Percentiles rank a stretch among this genome's conserved stretches.
These are phyloP conservation scores for Pelobates cultripes DNA, from an alignment of 2,797 vertebrate species.

Conservation along the genomic window DNA sequence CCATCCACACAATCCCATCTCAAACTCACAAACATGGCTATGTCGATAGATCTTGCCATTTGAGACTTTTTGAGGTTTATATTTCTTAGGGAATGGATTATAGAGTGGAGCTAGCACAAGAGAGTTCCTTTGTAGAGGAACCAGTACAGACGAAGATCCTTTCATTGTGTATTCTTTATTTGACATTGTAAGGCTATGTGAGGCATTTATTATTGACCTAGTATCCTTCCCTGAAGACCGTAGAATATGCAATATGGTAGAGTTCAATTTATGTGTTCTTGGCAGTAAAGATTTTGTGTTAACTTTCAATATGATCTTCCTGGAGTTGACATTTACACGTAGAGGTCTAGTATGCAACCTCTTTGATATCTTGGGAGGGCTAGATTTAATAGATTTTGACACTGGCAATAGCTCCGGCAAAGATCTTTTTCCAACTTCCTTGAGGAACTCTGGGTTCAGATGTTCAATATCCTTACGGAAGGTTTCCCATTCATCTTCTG, in stretches of 20 bases:
- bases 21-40: constrained; percentile 50
- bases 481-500: neutral
- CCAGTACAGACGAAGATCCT: neutral
- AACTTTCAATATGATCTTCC: neutral
- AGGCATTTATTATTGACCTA: neutral
- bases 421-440: constrained; percentile 34
- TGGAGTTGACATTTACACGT: neutral
- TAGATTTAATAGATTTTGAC: neutral
- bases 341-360: neutral
- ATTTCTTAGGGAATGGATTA: neutral
- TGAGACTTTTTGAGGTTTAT: neutral
- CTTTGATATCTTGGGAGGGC: neutral
- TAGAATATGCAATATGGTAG: no score
- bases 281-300: neutral
- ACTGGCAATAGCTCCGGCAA: neutral
- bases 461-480: neutral
- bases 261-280: neutral
- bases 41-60: neutral
- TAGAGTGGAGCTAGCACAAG: neutral
- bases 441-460: neutral
- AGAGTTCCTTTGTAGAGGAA: neutral
- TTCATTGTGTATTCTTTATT: neutral
- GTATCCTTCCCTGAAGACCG: no score
- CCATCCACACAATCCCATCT: constrained; percentile 56
- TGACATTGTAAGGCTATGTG: neutral